Percentiles rank a stretch among this genome's conserved stretches.
These are phyloP conservation scores for Agapornis canus DNA, from an alignment of 2,797 vertebrate species.

Conservation along the genomic window DNA sequence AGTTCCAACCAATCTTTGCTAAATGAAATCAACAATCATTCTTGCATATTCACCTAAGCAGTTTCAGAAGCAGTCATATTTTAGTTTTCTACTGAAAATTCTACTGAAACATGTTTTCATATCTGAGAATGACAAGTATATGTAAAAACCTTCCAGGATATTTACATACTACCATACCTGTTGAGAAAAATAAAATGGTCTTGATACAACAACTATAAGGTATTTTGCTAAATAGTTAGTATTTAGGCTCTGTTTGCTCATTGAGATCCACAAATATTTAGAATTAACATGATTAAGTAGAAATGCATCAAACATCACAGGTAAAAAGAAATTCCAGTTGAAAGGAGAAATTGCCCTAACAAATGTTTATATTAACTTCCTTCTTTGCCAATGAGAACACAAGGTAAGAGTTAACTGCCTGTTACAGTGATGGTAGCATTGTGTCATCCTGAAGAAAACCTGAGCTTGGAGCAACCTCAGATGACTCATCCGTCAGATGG, in stretches of 20 bases:
- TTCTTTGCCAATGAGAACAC: constrained; percentile 56
- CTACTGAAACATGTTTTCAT: not conserved
- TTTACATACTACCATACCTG: not conserved
- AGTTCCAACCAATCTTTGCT: not conserved
- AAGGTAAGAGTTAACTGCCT: constrained; percentile 66
- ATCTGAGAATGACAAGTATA: not conserved
- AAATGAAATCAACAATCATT: not conserved
- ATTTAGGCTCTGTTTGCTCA: not conserved
- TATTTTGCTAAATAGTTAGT: not conserved
- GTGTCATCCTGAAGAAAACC: constrained; percentile 73
- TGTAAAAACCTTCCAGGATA: not conserved
- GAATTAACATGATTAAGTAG: not conserved
- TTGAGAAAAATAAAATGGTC: constrained; percentile 16
- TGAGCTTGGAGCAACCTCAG: constrained; percentile 73
- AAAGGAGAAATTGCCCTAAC: constrained; percentile 38
- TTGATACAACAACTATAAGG: not conserved
- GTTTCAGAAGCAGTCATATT: not conserved
- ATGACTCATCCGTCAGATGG: constrained; percentile 71
- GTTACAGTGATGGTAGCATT: constrained; percentile 70
- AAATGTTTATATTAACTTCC: constrained; percentile 38
- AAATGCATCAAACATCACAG: not conserved
- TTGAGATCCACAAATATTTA: constrained; percentile 10
- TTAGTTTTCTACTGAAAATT: not conserved
- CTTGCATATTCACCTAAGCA: not conserved
- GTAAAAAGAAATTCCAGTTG: constrained; percentile 30